These are phyloP conservation scores for Ligdia adustata DNA, from an alignment of 2,888 invertebrate species.

Conservation along the genomic window DNA sequence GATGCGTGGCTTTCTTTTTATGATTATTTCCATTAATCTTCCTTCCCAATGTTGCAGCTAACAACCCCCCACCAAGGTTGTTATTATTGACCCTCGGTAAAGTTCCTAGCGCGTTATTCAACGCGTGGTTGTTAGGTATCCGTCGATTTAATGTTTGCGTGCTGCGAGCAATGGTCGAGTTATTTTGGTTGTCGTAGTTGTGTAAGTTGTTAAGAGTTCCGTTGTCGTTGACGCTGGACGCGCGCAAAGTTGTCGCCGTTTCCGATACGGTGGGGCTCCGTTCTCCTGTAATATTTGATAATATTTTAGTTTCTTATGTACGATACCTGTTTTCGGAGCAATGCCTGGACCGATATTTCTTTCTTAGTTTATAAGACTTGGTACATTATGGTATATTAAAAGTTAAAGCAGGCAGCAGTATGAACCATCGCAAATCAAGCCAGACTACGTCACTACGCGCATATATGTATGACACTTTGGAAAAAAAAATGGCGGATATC, in stretches of 20 bases:
- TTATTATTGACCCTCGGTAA: conserved; percentile 73
- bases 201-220: conserved; percentile 65
- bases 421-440: too few relatives aligned
- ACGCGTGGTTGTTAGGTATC: conserved; percentile 61
- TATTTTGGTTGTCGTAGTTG: conserved; percentile 58
- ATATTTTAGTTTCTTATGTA: too few relatives aligned
- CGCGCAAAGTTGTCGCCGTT: conserved; percentile 92
- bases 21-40: conserved; percentile 81
- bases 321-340: too few relatives aligned
- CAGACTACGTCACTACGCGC: too few relatives aligned
- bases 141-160: conserved; percentile 75
- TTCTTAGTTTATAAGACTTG: not conserved
- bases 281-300: conserved; percentile 81
- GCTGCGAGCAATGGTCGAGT: conserved; percentile 62
- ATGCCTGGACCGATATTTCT: too few relatives aligned
- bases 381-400: not conserved
- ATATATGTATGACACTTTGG: too few relatives aligned
- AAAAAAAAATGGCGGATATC: too few relatives aligned
- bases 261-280: conserved; percentile 93
- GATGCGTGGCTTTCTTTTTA: conserved; percentile 78
- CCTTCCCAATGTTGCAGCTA: conserved; percentile 74
- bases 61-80: conserved; percentile 56
- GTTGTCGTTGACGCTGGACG: conserved; percentile 86
- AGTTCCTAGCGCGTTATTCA: conserved; percentile 75
- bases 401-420: too few relatives aligned